Evolutionary conservation across 1,140 invertebrate genomes (phyloP).

Genomic region (Littorina saxatilis): DNA sequence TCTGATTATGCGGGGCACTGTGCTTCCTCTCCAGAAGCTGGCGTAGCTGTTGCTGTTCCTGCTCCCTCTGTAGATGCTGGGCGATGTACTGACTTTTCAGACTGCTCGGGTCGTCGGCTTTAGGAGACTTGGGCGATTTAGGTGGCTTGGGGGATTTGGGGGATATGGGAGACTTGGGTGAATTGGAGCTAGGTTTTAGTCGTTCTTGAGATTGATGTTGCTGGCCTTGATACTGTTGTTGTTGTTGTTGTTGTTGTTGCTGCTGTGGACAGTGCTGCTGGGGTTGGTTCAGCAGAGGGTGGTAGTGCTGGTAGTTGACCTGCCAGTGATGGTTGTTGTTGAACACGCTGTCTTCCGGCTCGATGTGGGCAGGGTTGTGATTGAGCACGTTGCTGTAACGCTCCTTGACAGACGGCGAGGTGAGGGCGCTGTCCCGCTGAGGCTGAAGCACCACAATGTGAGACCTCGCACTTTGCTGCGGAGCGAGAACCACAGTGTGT

Average conservation of each 20-base stretch:
- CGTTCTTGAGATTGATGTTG: neutral
- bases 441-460: neutral
- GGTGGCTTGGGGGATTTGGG: neutral
- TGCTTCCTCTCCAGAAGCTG: neutral
- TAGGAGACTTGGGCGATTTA: no score
- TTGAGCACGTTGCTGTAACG: neutral
- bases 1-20: no score
- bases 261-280: neutral
- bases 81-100: neutral
- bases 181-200: neutral
- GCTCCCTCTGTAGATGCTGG: neutral
- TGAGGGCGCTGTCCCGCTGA: neutral
- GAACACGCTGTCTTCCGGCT: neutral
- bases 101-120: no score
- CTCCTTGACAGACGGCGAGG: neutral
- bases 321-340: neutral
- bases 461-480: neutral
- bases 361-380: neutral
- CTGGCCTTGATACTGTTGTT: neutral
- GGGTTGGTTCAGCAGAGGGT: neutral
- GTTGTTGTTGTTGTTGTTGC: neutral
- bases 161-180: neutral
- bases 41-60: neutral
- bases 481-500: neutral
- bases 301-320: neutral